phyloP scores from a whole-genome alignment of 2,113 vertebrate genomes.

The Girardinichthys multiradiatus region DNA sequence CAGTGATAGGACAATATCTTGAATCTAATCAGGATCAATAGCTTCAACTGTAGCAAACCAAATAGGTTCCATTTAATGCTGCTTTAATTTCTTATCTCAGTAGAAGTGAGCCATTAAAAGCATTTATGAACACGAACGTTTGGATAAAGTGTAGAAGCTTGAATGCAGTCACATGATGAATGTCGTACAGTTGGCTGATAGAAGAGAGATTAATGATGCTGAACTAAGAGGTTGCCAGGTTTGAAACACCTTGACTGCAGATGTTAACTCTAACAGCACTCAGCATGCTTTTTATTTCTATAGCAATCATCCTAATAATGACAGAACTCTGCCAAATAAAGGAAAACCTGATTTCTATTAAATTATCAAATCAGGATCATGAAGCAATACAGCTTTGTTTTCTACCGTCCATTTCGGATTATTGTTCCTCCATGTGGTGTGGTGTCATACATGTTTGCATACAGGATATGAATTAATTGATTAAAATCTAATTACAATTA shows the following conservation, averaged over 20 bases:
- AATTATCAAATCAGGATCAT: not conserved
- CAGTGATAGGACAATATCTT: slow-evolving; percentile 34
- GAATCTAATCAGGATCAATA: slow-evolving; percentile 57
- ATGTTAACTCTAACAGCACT: not conserved
- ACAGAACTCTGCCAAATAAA: not conserved
- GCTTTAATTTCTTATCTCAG: slow-evolving; percentile 56
- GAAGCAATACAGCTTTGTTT: not conserved
- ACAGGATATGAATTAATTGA: not conserved
- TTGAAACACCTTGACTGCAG: not conserved
- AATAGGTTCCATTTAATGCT: slow-evolving; percentile 51
- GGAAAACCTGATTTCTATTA: not conserved
- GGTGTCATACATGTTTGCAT: not conserved
- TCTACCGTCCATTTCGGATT: not conserved
- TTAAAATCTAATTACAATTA: not conserved
- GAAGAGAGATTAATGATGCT: slow-evolving; percentile 39
- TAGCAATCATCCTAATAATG: not conserved
- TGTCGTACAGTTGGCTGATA: slow-evolving; percentile 47
- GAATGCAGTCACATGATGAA: slow-evolving; percentile 48
- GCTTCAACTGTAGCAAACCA: slow-evolving; percentile 47
- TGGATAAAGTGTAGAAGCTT: slow-evolving; percentile 59
- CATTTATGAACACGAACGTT: slow-evolving; percentile 51
- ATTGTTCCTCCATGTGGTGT: not conserved
- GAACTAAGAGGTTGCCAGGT: slow-evolving; percentile 10
- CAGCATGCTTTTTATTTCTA: not conserved
- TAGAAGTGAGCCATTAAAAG: slow-evolving; percentile 31